Evolutionary conservation across 2,888 invertebrate genomes (phyloP), one percentile per base, ranked within the genome.

Genomic region (Ophion ventricosus): DNA sequence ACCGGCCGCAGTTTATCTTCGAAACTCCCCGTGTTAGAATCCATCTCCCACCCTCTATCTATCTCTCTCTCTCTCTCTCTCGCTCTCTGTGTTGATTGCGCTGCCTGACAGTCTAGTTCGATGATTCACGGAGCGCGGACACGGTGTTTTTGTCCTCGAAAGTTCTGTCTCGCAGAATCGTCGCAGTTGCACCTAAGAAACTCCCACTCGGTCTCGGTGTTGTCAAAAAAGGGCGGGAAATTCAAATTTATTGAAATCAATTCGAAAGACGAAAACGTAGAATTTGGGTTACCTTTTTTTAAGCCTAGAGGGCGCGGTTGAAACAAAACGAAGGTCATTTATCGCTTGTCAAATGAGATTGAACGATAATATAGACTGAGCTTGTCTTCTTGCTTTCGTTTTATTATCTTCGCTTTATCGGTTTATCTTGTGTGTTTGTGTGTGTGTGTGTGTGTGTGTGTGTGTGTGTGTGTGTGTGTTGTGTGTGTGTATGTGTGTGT

Each of bases 1-100:
- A 84, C 87, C 81, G 80, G 67, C 84, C 70, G 49, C 82, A 88
- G 87, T 82, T 81, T 80, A 83, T 85, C 87, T 85, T 85, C 80
- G 81, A 61, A 72, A 77, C 80, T 59, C 72, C 54, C 40, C 35
- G 63, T 54, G 67, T 26, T 35, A 69, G 73, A 63, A 64, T 64
- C 64, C 20, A 17, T 57, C 25, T 35, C 84, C 67, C 57, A 63
- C 66, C 61, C 25, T 49, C 69, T 64, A 7, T 64, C 14, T 23
- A 25, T 29, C 25, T 80, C 7, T 69, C 29, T 75, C 23, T 49
- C 70, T 14, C 20, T 57, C 29, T 35, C 59, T 54, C 23, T 67
- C 49, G 76, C 66, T 4, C 61, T 66, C 10, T 57, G 63, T 76
- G 76, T 73, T 69, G 63, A 70, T 72, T 49, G 66, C 72, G 54